A percentile compares a stretch with the other conserved stretches of the same genome.
phyloP scores from a whole-genome alignment of 2,797 vertebrate genomes.

The Cossypha dichroa region DNA sequence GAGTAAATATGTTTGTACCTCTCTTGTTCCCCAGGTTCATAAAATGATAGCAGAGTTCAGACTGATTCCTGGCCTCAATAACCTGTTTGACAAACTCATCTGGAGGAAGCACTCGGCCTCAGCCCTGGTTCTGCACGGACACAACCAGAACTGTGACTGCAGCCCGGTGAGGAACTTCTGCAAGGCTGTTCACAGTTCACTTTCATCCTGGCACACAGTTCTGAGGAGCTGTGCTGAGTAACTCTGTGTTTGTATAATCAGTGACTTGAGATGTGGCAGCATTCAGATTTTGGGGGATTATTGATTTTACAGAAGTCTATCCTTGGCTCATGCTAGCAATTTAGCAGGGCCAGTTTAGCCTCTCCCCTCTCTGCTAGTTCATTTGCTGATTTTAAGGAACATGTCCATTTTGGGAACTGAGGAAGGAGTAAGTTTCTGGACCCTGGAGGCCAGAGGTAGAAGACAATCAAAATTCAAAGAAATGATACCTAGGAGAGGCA shows the following conservation, averaged over 20 bases:
- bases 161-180: slow-evolving; percentile 87
- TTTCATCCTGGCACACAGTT: not conserved
- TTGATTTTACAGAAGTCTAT: not conserved
- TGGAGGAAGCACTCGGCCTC: slow-evolving; percentile 96
- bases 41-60: slow-evolving; percentile 97
- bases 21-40: slow-evolving; percentile 85
- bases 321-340: not conserved
- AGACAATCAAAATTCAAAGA: not conserved
- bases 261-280: not conserved
- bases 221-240: not conserved
- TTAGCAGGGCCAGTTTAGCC: not conserved
- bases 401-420: not conserved
- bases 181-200: rapidly evolving
- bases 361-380: not conserved
- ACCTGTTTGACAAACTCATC: slow-evolving; percentile 97
- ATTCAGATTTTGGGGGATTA: not conserved
- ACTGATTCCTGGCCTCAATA: slow-evolving; percentile 97
- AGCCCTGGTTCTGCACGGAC: slow-evolving; percentile 91
- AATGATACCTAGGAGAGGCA: not conserved
- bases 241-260: not conserved
- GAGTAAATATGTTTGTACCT: not conserved
- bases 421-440: not conserved
- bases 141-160: slow-evolving; percentile 98
- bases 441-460: not conserved
- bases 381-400: not conserved